A percentile compares a stretch with the other conserved stretches of the same genome.
These are phyloP conservation scores for Dolichopus griseipennis DNA, from an alignment of 2,888 invertebrate genomes.

Conservation along the genomic window DNA sequence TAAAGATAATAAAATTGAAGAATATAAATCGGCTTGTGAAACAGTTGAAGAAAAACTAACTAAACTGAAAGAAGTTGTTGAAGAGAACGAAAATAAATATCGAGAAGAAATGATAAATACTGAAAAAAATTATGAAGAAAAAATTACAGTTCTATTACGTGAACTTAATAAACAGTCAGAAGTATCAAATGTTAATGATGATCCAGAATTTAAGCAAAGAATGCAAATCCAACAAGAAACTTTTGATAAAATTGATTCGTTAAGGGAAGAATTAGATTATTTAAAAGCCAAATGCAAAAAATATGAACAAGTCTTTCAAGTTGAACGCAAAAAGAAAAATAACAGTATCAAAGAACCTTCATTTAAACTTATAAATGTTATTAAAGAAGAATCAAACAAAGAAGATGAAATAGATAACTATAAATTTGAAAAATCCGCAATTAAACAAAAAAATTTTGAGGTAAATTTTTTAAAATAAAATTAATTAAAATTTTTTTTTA, in stretches of 20 bases:
- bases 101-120: conserved; percentile 48
- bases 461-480: too few species aligned
- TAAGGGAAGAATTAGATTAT: conserved; percentile 30
- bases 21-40: conserved; percentile 47
- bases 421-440: too few species aligned
- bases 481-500: too few species aligned
- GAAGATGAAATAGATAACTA: too few species aligned
- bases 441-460: too few species aligned
- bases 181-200: conserved; percentile 19
- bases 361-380: too few species aligned
- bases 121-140: conserved; percentile 53
- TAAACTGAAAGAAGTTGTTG: conserved; percentile 44
- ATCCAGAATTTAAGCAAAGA: conserved; percentile 27
- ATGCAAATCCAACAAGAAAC: conserved; percentile 31
- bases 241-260: conserved; percentile 28
- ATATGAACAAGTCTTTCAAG: conserved; percentile 16
- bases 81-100: conserved; percentile 46
- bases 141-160: conserved; percentile 42
- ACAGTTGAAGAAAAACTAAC: conserved; percentile 36
- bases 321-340: conserved; percentile 22
- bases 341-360: conserved; percentile 23
- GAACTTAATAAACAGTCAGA: conserved; percentile 27
- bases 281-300: conserved; percentile 26
- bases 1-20: conserved; percentile 43
- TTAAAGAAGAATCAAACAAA: too few species aligned